Evolutionary conservation across 1,140 invertebrate genomes (phyloP).

Genomic region (Psix sp.): DNA sequence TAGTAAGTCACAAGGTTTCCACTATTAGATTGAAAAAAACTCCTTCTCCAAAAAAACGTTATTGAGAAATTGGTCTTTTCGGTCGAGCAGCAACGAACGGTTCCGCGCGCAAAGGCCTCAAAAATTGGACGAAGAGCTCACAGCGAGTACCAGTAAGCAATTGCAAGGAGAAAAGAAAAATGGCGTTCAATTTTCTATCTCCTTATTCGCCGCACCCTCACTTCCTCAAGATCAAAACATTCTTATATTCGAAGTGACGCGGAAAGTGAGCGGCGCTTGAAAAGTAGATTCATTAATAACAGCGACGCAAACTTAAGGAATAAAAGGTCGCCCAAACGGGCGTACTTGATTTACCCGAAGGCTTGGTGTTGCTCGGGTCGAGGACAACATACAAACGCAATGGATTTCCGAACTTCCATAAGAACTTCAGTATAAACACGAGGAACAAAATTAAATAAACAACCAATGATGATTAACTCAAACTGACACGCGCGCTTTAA

Average conservation of each 20-base stretch:
- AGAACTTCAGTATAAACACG: constrained; percentile 1
- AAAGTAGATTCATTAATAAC: constrained; percentile 8
- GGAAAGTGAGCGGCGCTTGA: constrained; percentile 26
- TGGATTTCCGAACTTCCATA: constrained; percentile 11
- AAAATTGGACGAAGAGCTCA: constrained; percentile 47
- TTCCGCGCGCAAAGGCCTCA: constrained; percentile 66
- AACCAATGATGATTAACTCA: neutral
- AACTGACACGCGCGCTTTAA: no score
- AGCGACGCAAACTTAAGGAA: constrained; percentile 32
- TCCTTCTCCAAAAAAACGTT: neutral
- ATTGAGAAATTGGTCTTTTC: constrained; percentile 61
- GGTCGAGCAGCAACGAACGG: constrained; percentile 64
- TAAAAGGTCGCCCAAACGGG: constrained; percentile 68
- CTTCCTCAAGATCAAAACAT: constrained; percentile 57
- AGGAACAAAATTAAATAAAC: constrained; percentile 8
- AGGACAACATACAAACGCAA: constrained; percentile 51
- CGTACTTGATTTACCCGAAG: constrained; percentile 68
- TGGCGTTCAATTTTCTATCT: constrained; percentile 43
- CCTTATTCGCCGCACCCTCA: constrained; percentile 32
- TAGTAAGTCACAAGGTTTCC: neutral
- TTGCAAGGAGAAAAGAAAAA: constrained; percentile 66
- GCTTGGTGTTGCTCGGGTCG: constrained; percentile 37
- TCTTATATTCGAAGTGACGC: constrained; percentile 18
- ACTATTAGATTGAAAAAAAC: neutral
- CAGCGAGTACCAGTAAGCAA: constrained; percentile 73